Percentiles rank a stretch among this genome's conserved stretches.
Conservation (phyloP, 1,140 invertebrate genomes). For the Aphelenchoides besseyi region DNA sequence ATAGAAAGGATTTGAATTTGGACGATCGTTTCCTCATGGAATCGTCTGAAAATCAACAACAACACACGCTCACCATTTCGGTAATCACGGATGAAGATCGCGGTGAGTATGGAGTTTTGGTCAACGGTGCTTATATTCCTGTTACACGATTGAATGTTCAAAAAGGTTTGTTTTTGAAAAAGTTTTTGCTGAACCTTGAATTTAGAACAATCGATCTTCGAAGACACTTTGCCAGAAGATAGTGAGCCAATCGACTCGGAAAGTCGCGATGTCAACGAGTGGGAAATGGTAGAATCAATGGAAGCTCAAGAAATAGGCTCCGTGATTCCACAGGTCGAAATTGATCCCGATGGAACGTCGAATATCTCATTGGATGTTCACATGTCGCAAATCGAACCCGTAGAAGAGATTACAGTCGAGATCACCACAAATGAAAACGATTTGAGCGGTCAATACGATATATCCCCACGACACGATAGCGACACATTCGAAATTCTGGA, state of each 20-base stretch:
- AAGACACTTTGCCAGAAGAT: conserved; percentile 3
- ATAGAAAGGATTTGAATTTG: conserved; percentile 6
- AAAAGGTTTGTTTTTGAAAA: too few relatives aligned
- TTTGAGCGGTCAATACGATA: neutral
- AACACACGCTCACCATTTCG: conserved; percentile 36
- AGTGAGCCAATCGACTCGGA: neutral
- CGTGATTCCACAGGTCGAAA: neutral
- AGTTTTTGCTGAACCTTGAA: too few relatives aligned
- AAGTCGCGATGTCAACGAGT: neutral
- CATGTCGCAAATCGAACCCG: neutral
- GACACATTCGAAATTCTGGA: conserved; percentile 12
- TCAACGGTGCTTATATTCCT: conserved; percentile 37
- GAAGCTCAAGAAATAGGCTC: neutral
- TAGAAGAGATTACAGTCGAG: neutral
- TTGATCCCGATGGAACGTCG: neutral
- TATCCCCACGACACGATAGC: neutral
- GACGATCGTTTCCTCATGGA: conserved; percentile 14
- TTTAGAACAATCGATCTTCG: conserved; percentile 7
- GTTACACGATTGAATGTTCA: conserved; percentile 34
- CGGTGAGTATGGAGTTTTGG: conserved; percentile 46
- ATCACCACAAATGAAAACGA: neutral
- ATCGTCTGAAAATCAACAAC: conserved; percentile 1
- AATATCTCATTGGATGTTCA: neutral
- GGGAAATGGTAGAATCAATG: conserved; percentile 4
- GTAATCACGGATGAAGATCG: conserved; percentile 27